Conservation (phyloP, 1,140 invertebrate genomes). For the Odontomachus brunneus region DNA sequence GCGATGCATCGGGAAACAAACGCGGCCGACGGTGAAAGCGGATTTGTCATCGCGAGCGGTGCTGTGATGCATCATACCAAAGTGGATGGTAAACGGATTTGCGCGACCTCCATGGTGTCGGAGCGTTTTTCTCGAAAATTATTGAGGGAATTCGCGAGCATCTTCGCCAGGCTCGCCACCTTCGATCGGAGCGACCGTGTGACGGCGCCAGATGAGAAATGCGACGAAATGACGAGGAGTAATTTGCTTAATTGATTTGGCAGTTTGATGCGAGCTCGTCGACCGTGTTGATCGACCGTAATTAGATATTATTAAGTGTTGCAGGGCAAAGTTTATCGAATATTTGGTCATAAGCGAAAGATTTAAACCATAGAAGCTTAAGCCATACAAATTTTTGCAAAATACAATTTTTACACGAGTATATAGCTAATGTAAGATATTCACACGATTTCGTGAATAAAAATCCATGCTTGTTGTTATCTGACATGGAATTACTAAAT, state of each 20-base stretch:
- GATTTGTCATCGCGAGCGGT: constrained; percentile 66
- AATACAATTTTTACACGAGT: not conserved
- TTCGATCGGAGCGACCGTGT: not conserved
- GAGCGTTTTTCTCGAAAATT: constrained; percentile 72
- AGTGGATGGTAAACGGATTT: constrained; percentile 70
- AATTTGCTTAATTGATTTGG: not conserved
- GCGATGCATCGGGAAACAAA: constrained; percentile 60
- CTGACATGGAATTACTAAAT: no score
- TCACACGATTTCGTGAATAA: no score
- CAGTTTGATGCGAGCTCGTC: not conserved
- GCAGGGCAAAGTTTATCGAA: no score
- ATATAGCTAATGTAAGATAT: not conserved
- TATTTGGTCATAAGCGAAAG: no score
- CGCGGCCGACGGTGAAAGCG: constrained; percentile 47
- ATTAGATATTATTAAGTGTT: no score
- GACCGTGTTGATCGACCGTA: not conserved
- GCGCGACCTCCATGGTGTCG: constrained; percentile 54
- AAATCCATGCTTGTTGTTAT: no score
- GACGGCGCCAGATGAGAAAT: no score
- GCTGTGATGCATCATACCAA: constrained; percentile 60
- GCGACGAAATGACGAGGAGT: not conserved
- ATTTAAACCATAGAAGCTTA: not conserved
- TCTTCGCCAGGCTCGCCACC: not conserved
- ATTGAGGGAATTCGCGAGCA: constrained; percentile 58
- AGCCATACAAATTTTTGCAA: no score